phyloP scores from a whole-genome alignment of 2,888 invertebrate species.

The Masnerella sp. region DNA sequence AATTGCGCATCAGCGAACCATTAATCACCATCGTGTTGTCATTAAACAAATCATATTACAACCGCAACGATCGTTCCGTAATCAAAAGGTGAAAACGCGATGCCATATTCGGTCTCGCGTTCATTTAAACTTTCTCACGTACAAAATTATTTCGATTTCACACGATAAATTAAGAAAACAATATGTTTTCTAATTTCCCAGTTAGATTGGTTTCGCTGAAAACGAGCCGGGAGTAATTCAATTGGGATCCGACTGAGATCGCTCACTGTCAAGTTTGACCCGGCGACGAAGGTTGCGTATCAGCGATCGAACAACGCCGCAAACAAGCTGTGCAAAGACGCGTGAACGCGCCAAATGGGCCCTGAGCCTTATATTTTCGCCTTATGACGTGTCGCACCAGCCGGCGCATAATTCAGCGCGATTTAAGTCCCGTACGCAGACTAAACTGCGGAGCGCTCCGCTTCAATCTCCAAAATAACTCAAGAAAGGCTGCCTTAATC shows the following conservation, averaged over 20 bases:
- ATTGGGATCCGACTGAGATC: neutral
- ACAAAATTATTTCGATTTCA: conserved; percentile 38
- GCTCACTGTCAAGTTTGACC: neutral
- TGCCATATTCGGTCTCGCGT: conserved; percentile 20
- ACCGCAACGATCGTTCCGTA: conserved; percentile 27
- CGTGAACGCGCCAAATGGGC: conserved; percentile 16
- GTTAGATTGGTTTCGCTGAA: conserved; percentile 23
- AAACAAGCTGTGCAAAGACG: conserved; percentile 32
- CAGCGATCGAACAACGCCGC: conserved; percentile 8
- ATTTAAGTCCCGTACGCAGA: conserved; percentile 49
- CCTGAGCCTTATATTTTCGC: conserved; percentile 40
- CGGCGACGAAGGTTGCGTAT: conserved; percentile 21
- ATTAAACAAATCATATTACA: conserved; percentile 31
- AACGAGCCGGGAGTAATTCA: neutral
- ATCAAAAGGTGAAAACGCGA: conserved; percentile 37
- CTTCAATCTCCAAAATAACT: conserved; percentile 63
- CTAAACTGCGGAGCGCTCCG: conserved; percentile 45
- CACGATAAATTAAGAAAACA: conserved; percentile 44
- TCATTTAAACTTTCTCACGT: conserved; percentile 48
- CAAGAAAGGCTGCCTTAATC: conserved; percentile 61
- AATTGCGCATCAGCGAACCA: conserved; percentile 12
- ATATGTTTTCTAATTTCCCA: conserved; percentile 40
- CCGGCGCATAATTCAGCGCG: conserved; percentile 51
- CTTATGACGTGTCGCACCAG: conserved; percentile 39
- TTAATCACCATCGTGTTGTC: conserved; percentile 33